Conservation (phyloP, 2,888 invertebrate genomes). For the Elmis aenea region DNA sequence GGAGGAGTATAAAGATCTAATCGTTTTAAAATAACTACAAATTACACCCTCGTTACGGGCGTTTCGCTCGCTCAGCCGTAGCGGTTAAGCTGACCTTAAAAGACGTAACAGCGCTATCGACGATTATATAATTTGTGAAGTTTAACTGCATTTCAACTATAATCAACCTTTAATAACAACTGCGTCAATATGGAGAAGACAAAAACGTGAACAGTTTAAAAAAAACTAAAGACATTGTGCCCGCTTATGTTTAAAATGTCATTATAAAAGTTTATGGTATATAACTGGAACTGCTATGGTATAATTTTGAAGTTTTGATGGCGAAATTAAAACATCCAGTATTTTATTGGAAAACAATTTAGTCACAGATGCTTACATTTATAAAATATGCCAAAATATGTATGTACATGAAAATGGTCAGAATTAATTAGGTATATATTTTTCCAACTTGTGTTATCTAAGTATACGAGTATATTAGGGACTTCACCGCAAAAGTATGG, state of each 20-base stretch:
- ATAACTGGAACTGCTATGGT: no score
- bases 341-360: no score
- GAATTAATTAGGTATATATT: no score
- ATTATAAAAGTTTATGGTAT: slow-evolving; percentile 26
- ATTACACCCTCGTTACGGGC: neutral
- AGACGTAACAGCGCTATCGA: slow-evolving; percentile 17
- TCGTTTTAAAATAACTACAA: neutral
- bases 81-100: no score
- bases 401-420: no score
- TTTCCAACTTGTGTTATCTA: no score
- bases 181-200: slow-evolving; percentile 5
- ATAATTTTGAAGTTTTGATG: no score
- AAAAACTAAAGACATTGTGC: slow-evolving; percentile 17
- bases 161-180: slow-evolving; percentile 25
- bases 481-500: no score
- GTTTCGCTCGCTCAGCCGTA: slow-evolving; percentile 9
- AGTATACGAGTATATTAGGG: no score
- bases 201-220: slow-evolving; percentile 11
- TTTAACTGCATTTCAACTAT: slow-evolving; percentile 14
- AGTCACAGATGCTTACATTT: no score
- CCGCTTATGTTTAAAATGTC: slow-evolving; percentile 27
- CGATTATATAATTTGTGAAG: slow-evolving; percentile 24
- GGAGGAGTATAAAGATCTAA: slow-evolving; percentile 1
- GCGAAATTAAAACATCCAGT: no score
- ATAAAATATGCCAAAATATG: no score